A percentile compares a stretch with the other conserved stretches of the same genome.
Evolutionary conservation across 2,797 vertebrate genomes (phyloP).

Genomic region (Margarornis squamiger): DNA sequence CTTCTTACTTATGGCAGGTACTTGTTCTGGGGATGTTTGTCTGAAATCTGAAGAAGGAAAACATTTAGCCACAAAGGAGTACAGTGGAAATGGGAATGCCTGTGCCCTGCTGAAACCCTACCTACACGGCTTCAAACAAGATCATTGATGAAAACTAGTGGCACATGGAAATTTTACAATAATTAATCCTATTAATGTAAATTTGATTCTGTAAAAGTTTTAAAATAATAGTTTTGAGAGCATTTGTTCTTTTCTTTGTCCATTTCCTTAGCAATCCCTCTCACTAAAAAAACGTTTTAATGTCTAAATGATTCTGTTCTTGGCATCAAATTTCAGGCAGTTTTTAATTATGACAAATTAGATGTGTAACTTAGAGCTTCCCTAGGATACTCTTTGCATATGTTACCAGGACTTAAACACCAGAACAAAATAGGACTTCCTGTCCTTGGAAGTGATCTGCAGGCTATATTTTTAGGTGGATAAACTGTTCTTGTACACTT

Average conservation of each 20-base stretch:
- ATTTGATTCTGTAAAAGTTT: not conserved
- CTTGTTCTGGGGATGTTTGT: not conserved
- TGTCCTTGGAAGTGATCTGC: not conserved
- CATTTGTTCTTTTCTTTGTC: not conserved
- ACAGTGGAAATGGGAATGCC: not conserved
- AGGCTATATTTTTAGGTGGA: not conserved
- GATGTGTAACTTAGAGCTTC: not conserved
- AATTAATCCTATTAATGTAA: not conserved
- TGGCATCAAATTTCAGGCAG: not conserved
- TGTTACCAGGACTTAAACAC: not conserved
- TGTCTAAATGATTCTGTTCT: not conserved
- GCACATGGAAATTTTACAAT: not conserved
- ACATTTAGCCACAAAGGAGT: not conserved
- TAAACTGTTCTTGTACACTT: slow-evolving; percentile 19
- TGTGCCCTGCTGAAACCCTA: not conserved
- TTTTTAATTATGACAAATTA: not conserved
- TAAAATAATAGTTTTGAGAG: not conserved
- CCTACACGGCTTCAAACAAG: not conserved
- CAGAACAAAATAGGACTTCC: not conserved
- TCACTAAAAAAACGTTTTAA: not conserved
- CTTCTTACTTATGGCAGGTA: not conserved
- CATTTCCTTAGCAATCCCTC: not conserved
- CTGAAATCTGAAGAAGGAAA: not conserved
- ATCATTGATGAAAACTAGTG: not conserved
- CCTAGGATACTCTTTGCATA: not conserved